These are phyloP conservation scores for Acyrthosiphon pisum DNA, from an alignment of 1,140 invertebrate species.

Conservation along the genomic window DNA sequence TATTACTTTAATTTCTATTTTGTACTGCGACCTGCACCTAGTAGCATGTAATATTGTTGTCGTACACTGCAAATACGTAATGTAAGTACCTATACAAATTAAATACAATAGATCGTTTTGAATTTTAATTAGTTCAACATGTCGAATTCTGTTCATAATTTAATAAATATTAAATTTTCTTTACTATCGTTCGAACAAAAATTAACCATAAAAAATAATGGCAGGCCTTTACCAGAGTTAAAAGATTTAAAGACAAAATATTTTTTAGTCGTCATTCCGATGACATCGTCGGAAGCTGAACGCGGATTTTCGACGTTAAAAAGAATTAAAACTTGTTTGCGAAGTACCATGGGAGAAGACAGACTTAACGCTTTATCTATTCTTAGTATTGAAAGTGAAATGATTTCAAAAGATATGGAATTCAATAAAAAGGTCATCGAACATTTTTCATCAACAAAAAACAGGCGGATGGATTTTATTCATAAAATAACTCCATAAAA, in stretches of 20 bases:
- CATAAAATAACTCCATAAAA: constrained; percentile 58
- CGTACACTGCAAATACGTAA: too few species aligned
- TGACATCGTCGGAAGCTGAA: constrained; percentile 40
- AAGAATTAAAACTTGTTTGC: constrained; percentile 59
- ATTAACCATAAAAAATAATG: neutral
- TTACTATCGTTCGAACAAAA: neutral
- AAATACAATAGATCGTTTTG: neutral
- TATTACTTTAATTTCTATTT: too few species aligned
- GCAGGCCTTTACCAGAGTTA: neutral
- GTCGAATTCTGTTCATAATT: neutral
- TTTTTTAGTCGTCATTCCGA: neutral
- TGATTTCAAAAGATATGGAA: constrained; percentile 58
- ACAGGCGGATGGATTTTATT: constrained; percentile 59
- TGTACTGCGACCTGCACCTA: too few species aligned
- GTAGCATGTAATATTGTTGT: too few species aligned
- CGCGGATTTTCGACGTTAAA: constrained; percentile 60
- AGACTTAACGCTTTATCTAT: constrained; percentile 56
- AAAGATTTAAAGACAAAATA: neutral
- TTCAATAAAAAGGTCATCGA: constrained; percentile 61
- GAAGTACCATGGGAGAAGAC: constrained; percentile 58
- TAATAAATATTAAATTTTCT: too few species aligned
- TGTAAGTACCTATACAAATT: too few species aligned
- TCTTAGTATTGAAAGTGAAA: constrained; percentile 24
- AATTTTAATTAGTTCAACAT: constrained; percentile 6
- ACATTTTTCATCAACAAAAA: constrained; percentile 59